Base-by-base conservation (phyloP, 2,888 invertebrate species). In the Drosophila cognata region DNA sequence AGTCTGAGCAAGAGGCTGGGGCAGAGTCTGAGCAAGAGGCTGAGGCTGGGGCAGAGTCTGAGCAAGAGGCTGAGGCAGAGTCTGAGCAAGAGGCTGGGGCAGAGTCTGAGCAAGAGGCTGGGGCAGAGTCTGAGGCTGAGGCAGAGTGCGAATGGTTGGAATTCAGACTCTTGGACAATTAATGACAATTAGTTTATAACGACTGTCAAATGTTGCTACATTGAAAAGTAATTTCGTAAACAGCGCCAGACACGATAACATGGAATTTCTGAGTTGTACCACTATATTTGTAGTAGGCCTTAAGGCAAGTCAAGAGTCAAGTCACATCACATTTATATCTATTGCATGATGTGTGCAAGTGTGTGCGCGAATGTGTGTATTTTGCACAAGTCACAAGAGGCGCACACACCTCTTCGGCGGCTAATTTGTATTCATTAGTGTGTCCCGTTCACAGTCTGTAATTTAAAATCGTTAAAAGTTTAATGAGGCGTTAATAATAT, bases 381-480 rank as follows among this genome's bases (percentile, higher is more conserved):
- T 73, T 61, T 43, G 73, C 57, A 51, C 21, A 18, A 70, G 52
- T 56, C 61, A 56, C 43, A 71, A 16, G 28, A 38, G 33, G 16
- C 52, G 46, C 71, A 70, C 68, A 48, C 79, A 83, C 73, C 80
- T 88, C 77, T 88, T 74, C 57, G 59, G 78, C 69, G 83, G 78
- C 89, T 90, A 90, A 89, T 89, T 91, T 83, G 90, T 91, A 89
- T 89, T 89, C 91, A 91, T 91, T 89, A 89, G 89, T 82, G 76
- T 57, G 78, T 71, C 79, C 78, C 78, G 78, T 88, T 84, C 76
- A 68, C 74, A 84, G 79, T 59, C 79, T 91, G 87, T 91, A 90
- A 89, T 91, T 91, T 88, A 81, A 87, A 89, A 90, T 81, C 87
- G 90, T 91, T 89, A 87, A 88, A 91, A 88, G 85, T 86, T 90